A percentile compares a stretch with the other conserved stretches of the same genome.
phyloP scores from a whole-genome alignment of 2,797 vertebrate genomes.

The Muscicapa comitata region DNA sequence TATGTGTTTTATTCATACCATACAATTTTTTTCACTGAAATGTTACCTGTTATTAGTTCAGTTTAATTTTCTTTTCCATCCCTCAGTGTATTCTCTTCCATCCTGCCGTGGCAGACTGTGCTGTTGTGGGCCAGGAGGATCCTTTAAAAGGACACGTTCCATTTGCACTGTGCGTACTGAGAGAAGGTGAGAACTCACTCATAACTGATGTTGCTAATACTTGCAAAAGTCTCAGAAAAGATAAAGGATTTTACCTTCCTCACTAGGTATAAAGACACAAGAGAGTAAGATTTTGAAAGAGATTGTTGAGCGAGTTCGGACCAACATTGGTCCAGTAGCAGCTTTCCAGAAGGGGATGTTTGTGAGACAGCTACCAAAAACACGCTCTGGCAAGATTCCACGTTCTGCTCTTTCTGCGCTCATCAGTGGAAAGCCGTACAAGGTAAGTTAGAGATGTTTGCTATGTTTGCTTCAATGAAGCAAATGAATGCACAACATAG shows the following conservation, averaged over 20 bases:
- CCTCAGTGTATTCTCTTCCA: slow-evolving; percentile 86
- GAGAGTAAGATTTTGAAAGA: slow-evolving; percentile 76
- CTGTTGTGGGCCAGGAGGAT: slow-evolving; percentile 91
- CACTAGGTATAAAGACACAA: slow-evolving; percentile 74
- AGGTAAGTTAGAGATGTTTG: slow-evolving; percentile 70
- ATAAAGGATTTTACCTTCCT: not conserved
- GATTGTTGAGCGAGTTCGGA: slow-evolving; percentile 84
- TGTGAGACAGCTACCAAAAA: slow-evolving; percentile 88
- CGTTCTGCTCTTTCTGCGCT: slow-evolving; percentile 85
- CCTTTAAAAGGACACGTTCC: slow-evolving; percentile 90
- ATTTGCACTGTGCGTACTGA: slow-evolving; percentile 89
- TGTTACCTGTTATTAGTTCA: not conserved
- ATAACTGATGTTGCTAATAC: not conserved
- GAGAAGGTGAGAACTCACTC: slow-evolving; percentile 77
- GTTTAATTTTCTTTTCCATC: not conserved
- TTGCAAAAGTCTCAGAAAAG: not conserved
- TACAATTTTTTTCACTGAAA: not conserved
- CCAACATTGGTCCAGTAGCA: slow-evolving; percentile 89
- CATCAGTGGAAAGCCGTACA: slow-evolving; percentile 88
- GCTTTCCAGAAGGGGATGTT: slow-evolving; percentile 88
- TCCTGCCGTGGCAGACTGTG: slow-evolving; percentile 86
- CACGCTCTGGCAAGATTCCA: slow-evolving; percentile 94
- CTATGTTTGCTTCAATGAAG: not conserved
- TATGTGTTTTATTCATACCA: not conserved
- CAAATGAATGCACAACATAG: not conserved